phyloP scores from a whole-genome alignment of 2,113 vertebrate species.

The Ciconia boyciana region DNA sequence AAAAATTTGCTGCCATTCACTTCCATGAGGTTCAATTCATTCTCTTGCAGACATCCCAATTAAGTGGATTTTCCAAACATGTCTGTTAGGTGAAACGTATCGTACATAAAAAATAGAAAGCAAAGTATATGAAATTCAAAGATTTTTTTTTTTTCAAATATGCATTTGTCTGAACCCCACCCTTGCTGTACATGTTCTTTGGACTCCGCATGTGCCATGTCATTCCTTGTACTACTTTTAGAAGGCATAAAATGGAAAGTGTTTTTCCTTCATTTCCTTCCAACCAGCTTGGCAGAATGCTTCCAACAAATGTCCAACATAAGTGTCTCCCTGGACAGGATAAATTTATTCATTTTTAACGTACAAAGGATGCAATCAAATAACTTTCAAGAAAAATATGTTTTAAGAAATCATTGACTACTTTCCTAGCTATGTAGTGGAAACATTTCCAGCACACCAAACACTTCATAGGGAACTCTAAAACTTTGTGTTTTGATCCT shows the following conservation, averaged over 20 bases:
- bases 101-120: neutral
- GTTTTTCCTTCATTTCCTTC: neutral
- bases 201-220: neutral
- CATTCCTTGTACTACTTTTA: neutral
- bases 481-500: neutral
- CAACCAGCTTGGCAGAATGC: neutral
- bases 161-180: neutral
- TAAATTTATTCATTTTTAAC: neutral
- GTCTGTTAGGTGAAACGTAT: neutral
- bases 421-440: rapidly evolving
- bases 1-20: neutral
- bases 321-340: neutral
- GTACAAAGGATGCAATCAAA: neutral
- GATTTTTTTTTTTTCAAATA: neutral
- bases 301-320: neutral
- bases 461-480: neutral
- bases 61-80: neutral
- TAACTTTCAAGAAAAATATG: neutral
- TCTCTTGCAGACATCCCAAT: neutral
- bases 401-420: neutral
- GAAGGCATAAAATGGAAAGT: neutral
- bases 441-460: neutral
- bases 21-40: neutral
- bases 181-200: neutral
- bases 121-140: neutral